Evolutionary conservation across 2,797 vertebrate genomes (phyloP).

Genomic region (Lepidocolaptes lacrymiger): DNA sequence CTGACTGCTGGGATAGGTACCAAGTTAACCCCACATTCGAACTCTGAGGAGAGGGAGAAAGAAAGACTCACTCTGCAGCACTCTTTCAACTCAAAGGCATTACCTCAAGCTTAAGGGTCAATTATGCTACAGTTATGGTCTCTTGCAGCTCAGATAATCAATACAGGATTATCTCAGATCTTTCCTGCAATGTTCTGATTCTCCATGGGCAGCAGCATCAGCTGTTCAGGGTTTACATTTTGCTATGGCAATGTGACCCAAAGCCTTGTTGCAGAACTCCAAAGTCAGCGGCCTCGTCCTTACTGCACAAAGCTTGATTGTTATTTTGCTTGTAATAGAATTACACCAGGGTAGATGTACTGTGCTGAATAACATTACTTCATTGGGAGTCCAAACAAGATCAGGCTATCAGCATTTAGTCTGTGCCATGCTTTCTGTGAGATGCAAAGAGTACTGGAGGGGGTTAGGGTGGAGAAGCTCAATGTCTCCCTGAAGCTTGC

Average conservation of each 20-base stretch:
- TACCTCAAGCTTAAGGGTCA: neutral
- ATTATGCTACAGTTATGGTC: neutral
- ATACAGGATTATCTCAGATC: neutral
- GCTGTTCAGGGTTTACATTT: neutral
- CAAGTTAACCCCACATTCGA: neutral
- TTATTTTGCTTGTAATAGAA: neutral
- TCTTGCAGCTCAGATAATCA: neutral
- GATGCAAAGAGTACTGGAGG: neutral
- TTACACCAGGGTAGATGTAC: neutral
- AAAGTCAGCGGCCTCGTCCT: neutral
- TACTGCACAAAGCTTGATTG: neutral
- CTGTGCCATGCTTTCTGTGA: neutral
- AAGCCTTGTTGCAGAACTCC: neutral
- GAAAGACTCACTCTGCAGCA: neutral
- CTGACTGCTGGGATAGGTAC: neutral
- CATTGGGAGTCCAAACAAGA: neutral
- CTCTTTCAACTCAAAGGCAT: neutral
- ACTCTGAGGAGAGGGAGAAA: neutral
- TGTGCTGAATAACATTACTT: neutral
- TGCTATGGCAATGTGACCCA: neutral
- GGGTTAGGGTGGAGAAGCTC: neutral
- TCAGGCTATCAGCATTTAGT: neutral
- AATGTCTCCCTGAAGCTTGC: accelerated
- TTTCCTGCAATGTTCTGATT: neutral
- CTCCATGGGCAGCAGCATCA: neutral